A percentile compares a stretch with the other conserved stretches of the same genome.
phyloP scores from a whole-genome alignment of 2,113 vertebrate genomes.

The Rhipidura dahli region DNA sequence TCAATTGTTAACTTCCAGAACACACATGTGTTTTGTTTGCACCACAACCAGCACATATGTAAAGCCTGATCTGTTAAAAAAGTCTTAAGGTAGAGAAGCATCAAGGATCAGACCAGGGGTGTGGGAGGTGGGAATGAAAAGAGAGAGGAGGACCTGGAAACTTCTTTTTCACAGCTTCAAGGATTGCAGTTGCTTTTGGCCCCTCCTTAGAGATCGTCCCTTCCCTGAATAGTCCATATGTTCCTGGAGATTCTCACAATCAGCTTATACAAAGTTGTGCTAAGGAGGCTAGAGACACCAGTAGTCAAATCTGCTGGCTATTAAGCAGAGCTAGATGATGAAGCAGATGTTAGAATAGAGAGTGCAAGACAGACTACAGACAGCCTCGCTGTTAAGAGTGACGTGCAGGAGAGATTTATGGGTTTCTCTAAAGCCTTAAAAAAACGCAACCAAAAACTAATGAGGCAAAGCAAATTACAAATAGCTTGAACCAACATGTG shows the following conservation, averaged over 20 bases:
- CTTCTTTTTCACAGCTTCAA: not conserved
- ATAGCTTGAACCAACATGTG: not conserved
- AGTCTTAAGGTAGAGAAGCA: not conserved
- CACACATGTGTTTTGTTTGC: not conserved
- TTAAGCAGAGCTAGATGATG: constrained; percentile 40
- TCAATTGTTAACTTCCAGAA: not conserved
- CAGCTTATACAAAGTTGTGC: constrained; percentile 55
- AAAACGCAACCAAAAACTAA: not conserved
- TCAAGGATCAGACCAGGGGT: not conserved
- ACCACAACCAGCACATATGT: fast-evolving
- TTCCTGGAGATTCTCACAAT: constrained; percentile 49
- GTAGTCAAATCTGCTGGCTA: constrained; percentile 45
- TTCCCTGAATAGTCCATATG: not conserved
- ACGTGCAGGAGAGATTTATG: not conserved
- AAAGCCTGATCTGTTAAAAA: not conserved
- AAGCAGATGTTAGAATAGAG: constrained; percentile 26
- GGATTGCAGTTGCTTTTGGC: not conserved
- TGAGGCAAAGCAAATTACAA: not conserved
- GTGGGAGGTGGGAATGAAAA: not conserved
- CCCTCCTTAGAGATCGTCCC: not conserved
- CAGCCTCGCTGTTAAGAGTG: not conserved
- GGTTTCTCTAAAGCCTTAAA: not conserved
- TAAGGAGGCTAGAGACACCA: constrained; percentile 52
- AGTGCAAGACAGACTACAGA: not conserved
- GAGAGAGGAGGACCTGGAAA: not conserved